Base-by-base conservation (phyloP, 2,888 invertebrate species). In the Polydrusus cervinus region DNA sequence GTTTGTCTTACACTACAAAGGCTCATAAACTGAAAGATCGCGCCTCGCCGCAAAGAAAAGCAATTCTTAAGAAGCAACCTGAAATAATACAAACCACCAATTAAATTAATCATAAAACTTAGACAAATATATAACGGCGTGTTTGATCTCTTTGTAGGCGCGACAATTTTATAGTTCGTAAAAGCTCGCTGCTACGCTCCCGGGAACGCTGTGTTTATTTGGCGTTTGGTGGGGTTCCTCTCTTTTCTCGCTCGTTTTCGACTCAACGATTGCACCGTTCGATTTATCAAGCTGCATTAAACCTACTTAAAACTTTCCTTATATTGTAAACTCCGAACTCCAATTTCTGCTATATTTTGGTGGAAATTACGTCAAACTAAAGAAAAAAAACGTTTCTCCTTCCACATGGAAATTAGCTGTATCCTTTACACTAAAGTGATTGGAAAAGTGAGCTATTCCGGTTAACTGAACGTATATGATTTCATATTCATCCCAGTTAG, bases 261-360 rank as follows among this genome's bases (percentile, higher is more conserved):
- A 25, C 40, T 18, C n/a, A n/a, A n/a, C n/a, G n/a, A n/a, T n/a
- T n/a, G n/a, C n/a, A n/a, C n/a, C 57, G 51, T 78, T 78, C 79
- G 79, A 83, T 83, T 82, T 81, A 83, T 77, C 81, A 85, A 84
- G 85, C 85, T 85, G 85, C 82, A 85, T 85, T 85, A 86, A 79
- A 82, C 80, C 83, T 84, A 83, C 84, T 25, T 25, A 84, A 82
- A 85, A 85, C 82, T 86, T 86, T 84, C 84, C 84, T 83, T 84
- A 86, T 85, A 86, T 85, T 85, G 85, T 84, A 84, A 82, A 83
- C 80, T 20, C 20, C 6, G 81, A 62, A 20, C 62, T 77, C 78
- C 69, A 70, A 25, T 5, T 3, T 25, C 25, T 25, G 25, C 25
- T 5, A 3, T 25, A 5, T 25, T n/a, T n/a, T n/a, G n/a, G n/a